phyloP scores from a whole-genome alignment of 2,888 invertebrate species.

The Agrochola macilenta region DNA sequence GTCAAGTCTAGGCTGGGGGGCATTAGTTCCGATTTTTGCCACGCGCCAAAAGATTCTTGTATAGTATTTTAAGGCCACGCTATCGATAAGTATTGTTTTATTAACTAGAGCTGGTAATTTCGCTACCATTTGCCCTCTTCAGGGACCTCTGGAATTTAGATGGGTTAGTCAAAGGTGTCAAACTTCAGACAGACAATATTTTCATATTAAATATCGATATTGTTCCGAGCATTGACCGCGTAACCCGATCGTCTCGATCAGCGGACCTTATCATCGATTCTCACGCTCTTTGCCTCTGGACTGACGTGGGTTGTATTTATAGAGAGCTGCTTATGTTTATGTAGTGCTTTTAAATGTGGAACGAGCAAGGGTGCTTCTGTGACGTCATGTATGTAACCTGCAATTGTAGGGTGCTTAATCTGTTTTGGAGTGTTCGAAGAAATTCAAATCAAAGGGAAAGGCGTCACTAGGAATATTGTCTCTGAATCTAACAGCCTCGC shows the following conservation, averaged over 20 bases:
- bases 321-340: conserved; percentile 30
- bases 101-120: neutral
- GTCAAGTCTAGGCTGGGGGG: too few relatives aligned
- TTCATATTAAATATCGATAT: conserved; percentile 30
- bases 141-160: neutral
- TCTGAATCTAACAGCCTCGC: too few relatives aligned
- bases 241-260: conserved; percentile 64
- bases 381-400: conserved; percentile 7
- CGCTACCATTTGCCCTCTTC: too few relatives aligned
- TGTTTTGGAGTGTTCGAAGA: neutral
- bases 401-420: neutral
- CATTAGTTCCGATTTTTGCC: neutral
- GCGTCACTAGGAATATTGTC: neutral
- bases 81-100: neutral
- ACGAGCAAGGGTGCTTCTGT: neutral
- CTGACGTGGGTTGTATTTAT: conserved; percentile 55
- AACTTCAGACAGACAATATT: conserved; percentile 1
- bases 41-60: neutral
- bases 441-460: neutral
- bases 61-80: neutral
- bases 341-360: conserved; percentile 15
- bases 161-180: neutral
- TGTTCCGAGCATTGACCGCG: conserved; percentile 62
- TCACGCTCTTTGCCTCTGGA: conserved; percentile 55
- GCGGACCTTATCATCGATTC: conserved; percentile 64